Conservation (phyloP, 2,888 invertebrate genomes). For the Halocaridina rubra region DNA sequence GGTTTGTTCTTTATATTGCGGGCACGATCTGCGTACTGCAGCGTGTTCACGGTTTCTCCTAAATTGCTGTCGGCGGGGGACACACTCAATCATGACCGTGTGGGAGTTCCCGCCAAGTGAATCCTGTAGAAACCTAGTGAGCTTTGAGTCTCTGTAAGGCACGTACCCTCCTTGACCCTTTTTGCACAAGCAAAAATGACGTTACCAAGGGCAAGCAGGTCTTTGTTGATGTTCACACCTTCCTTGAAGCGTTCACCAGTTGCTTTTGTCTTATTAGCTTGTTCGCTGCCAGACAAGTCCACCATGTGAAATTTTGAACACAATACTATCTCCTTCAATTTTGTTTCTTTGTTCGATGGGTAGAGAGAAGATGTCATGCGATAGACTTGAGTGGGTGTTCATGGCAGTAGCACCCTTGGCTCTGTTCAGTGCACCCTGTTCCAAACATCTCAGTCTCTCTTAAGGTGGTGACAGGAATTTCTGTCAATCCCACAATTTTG, state of each 20-base stretch:
- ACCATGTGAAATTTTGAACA: slow-evolving; percentile 88
- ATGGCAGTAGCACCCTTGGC: slow-evolving; percentile 91
- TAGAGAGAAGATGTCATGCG: slow-evolving; percentile 90
- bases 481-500: slow-evolving; percentile 68
- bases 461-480: slow-evolving; percentile 66
- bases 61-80: slow-evolving; percentile 84
- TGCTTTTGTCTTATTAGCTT: slow-evolving; percentile 90
- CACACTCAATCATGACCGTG: slow-evolving; percentile 94
- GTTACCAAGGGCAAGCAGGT: slow-evolving; percentile 89
- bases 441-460: slow-evolving; percentile 77
- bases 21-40: slow-evolving; percentile 89
- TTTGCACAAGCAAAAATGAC: slow-evolving; percentile 93
- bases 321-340: slow-evolving; percentile 69
- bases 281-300: slow-evolving; percentile 91
- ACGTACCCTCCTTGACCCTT: slow-evolving; percentile 76
- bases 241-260: slow-evolving; percentile 89
- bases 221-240: slow-evolving; percentile 92
- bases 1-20: slow-evolving; percentile 90
- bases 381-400: slow-evolving; percentile 89
- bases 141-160: slow-evolving; percentile 91
- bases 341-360: slow-evolving; percentile 70
- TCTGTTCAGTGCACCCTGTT: slow-evolving; percentile 78
- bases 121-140: slow-evolving; percentile 92
- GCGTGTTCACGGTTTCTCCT: slow-evolving; percentile 88
- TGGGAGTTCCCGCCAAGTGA: slow-evolving; percentile 95